phyloP scores from a whole-genome alignment of 2,888 invertebrate species.

The Deilephila elpenor region DNA sequence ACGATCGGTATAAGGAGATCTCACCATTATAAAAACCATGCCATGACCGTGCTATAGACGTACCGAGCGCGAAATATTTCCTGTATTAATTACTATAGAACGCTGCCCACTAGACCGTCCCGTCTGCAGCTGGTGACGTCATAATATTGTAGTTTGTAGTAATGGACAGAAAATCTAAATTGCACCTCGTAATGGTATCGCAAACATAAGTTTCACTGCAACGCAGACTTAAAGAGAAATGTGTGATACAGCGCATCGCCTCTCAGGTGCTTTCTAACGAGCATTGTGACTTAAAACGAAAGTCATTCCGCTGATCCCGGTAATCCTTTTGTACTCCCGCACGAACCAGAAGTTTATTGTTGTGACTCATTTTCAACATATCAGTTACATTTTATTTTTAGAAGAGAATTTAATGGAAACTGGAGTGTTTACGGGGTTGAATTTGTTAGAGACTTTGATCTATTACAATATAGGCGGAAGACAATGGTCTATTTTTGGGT shows the following conservation, averaged over 20 bases:
- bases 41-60: too few relatives aligned
- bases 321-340: slow-evolving; percentile 49
- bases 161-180: neutral
- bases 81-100: too few relatives aligned
- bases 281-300: slow-evolving; percentile 56
- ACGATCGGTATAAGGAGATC: too few relatives aligned
- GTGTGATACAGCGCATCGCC: slow-evolving; percentile 32
- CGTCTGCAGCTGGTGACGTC: too few relatives aligned
- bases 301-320: slow-evolving; percentile 57
- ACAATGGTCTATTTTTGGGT: neutral
- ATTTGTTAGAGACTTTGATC: neutral
- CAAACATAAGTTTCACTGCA: slow-evolving; percentile 9
- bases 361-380: slow-evolving; percentile 22
- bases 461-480: neutral
- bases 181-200: neutral
- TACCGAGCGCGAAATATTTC: too few relatives aligned
- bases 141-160: too few relatives aligned
- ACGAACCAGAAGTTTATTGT: slow-evolving; percentile 33
- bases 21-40: too few relatives aligned
- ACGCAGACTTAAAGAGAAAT: slow-evolving; percentile 1
- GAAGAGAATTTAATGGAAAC: slow-evolving; percentile 9
- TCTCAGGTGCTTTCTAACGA: slow-evolving; percentile 62
- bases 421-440: neutral
- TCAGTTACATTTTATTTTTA: slow-evolving; percentile 16
- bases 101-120: too few relatives aligned